These are phyloP conservation scores for Trachemys scripta DNA, from an alignment of 2,113 vertebrate species.

Conservation along the genomic window DNA sequence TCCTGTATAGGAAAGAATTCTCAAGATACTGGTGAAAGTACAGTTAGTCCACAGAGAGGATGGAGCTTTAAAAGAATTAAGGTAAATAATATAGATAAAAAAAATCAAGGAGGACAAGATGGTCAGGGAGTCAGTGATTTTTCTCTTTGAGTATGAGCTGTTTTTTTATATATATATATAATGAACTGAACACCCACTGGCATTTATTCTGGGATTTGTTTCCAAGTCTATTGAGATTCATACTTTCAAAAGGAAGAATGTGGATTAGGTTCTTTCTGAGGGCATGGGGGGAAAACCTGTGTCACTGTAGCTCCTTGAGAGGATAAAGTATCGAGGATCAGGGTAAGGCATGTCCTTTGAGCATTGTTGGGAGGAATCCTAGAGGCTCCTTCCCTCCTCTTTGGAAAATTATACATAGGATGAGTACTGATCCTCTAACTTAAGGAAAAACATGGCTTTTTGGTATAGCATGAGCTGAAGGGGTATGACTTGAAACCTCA, in stretches of 20 bases:
- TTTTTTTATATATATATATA: slow-evolving; percentile 20
- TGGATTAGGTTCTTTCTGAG: slow-evolving; percentile 61
- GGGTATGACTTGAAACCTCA: slow-evolving; percentile 48
- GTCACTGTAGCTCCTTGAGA: slow-evolving; percentile 42
- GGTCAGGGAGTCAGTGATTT: slow-evolving; percentile 40
- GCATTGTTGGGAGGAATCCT: not conserved
- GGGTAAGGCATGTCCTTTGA: slow-evolving; percentile 46
- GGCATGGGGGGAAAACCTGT: slow-evolving; percentile 64
- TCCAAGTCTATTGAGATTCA: slow-evolving; percentile 62
- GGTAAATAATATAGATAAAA: slow-evolving; percentile 66
- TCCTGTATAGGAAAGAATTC: slow-evolving; percentile 7
- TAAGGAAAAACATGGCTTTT: slow-evolving; percentile 16
- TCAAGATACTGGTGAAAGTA: not conserved
- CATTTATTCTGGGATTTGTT: slow-evolving; percentile 66
- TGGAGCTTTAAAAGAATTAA: slow-evolving; percentile 66
- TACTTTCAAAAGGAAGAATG: slow-evolving; percentile 67
- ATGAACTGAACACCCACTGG: slow-evolving; percentile 48
- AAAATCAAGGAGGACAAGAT: slow-evolving; percentile 51
- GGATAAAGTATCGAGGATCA: slow-evolving; percentile 20
- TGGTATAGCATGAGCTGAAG: slow-evolving; percentile 28
- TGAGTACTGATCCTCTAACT: slow-evolving; percentile 63
- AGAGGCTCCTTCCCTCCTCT: not conserved
- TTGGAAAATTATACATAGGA: slow-evolving; percentile 18
- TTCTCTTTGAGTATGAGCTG: slow-evolving; percentile 40
- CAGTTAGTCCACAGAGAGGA: slow-evolving; percentile 18